Conservation (phyloP, 1,140 invertebrate genomes). For the Drosophila asahinai region DNA sequence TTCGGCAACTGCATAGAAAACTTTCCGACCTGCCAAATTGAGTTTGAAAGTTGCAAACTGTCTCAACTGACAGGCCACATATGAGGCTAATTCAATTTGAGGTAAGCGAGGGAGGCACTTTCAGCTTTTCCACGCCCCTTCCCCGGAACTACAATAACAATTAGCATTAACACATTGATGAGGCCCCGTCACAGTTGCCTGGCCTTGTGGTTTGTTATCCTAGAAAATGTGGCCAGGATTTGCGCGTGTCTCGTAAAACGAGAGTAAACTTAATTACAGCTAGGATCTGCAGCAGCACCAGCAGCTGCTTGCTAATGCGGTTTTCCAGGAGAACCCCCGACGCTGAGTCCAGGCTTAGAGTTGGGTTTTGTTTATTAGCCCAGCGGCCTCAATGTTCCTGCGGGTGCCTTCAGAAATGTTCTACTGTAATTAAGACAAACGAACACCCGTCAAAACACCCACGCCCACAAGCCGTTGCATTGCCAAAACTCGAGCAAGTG, state of each 20-base stretch:
- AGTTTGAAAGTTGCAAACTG: conserved; percentile 71
- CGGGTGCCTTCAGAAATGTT: conserved; percentile 51
- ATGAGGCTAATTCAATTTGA: conserved; percentile 70
- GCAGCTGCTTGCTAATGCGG: conserved; percentile 60
- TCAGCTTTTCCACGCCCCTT: conserved; percentile 12
- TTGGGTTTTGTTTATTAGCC: conserved; percentile 57
- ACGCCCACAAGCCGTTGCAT: conserved; percentile 13
- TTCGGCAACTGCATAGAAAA: conserved; percentile 47
- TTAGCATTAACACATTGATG: conserved; percentile 72
- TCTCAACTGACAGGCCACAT: conserved; percentile 58
- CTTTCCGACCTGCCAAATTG: conserved; percentile 70
- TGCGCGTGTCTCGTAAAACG: conserved; percentile 56
- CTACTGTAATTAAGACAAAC: conserved; percentile 65
- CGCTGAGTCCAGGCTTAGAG: conserved; percentile 10
- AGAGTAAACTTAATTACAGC: conserved; percentile 69
- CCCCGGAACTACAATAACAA: conserved; percentile 69
- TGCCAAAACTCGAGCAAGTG: conserved; percentile 10
- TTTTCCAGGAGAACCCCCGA: conserved; percentile 33
- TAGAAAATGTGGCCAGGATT: conserved; percentile 54
- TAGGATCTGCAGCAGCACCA: conserved; percentile 47
- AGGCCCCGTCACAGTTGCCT: conserved; percentile 12
- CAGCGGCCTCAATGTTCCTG: conserved; percentile 24
- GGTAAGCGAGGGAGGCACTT: conserved; percentile 65
- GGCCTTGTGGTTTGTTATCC: conserved; percentile 41
- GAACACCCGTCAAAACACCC: conserved; percentile 2